A percentile compares a stretch with the other conserved stretches of the same genome.
phyloP scores from a whole-genome alignment of 2,888 invertebrate species.

The Pristionchus maxplancki region DNA sequence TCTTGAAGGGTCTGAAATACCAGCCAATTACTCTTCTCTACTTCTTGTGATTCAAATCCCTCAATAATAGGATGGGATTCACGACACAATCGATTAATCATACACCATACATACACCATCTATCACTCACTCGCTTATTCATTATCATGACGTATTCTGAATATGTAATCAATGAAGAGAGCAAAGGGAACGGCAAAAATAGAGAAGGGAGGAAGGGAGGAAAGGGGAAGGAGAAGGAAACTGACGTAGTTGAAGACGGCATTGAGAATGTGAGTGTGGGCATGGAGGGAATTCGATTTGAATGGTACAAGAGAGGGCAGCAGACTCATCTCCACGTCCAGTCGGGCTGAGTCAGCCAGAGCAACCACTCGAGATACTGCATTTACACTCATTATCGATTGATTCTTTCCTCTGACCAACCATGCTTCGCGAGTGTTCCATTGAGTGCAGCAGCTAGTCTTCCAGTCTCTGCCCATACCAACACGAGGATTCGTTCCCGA shows the following conservation, averaged over 20 bases:
- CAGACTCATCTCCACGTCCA: conserved; percentile 35
- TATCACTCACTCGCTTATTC: conserved; percentile 25
- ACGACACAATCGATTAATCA: background rate
- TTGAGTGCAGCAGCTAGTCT: conserved; percentile 89
- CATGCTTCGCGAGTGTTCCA: conserved; percentile 86
- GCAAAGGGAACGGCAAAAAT: background rate
- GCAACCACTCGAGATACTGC: conserved; percentile 50
- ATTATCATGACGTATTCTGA: conserved; percentile 30
- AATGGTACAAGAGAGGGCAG: conserved; percentile 44
- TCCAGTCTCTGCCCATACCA: conserved; percentile 85
- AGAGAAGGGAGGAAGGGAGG: background rate
- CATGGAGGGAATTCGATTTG: conserved; percentile 49
- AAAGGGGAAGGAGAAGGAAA: background rate
- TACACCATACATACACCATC: conserved; percentile 6
- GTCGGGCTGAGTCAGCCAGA: conserved; percentile 38
- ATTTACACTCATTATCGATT: background rate
- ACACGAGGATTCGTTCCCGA: conserved; percentile 90
- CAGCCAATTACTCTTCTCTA: background rate
- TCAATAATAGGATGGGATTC: background rate
- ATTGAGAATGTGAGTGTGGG: conserved; percentile 52
- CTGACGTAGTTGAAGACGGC: conserved; percentile 51
- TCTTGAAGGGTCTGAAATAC: conserved; percentile 78
- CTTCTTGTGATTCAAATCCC: background rate
- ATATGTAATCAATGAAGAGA: conserved; percentile 17
- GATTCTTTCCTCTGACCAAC: background rate